Evolutionary conservation across 1,140 invertebrate genomes (phyloP).

Genomic region (Drosophila orena): DNA sequence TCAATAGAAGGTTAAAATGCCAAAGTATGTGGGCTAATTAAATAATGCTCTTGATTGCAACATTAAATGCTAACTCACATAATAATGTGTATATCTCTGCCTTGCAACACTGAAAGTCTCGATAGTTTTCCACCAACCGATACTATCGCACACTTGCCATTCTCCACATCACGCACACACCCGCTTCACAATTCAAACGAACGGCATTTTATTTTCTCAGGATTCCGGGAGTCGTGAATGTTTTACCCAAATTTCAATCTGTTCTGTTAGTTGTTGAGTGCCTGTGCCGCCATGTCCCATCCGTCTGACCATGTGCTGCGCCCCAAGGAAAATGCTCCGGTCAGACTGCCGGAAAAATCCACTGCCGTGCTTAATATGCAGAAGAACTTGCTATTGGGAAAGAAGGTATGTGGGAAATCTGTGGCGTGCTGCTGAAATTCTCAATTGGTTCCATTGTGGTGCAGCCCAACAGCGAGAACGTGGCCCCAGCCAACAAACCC

Average conservation of each 20-base stretch:
- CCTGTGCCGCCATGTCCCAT: constrained; percentile 58
- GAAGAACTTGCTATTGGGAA: constrained; percentile 57
- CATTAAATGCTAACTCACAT: neutral
- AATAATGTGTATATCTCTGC: too few species aligned
- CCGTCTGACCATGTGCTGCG: constrained; percentile 54
- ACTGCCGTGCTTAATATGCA: constrained; percentile 31
- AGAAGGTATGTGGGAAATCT: constrained; percentile 43
- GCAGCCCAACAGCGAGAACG: constrained; percentile 52
- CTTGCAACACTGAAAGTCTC: neutral
- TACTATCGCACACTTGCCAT: constrained; percentile 18
- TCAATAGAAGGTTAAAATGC: neutral
- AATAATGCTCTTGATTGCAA: neutral
- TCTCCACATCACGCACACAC: constrained; percentile 23
- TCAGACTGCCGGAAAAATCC: constrained; percentile 25
- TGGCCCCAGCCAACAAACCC: constrained; percentile 20
- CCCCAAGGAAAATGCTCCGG: constrained; percentile 55
- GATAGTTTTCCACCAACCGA: neutral
- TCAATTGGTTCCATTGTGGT: neutral
- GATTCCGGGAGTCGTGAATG: constrained; percentile 5
- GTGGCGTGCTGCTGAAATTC: neutral
- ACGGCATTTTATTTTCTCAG: constrained; percentile 76
- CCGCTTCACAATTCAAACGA: constrained; percentile 73
- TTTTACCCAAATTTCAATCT: constrained; percentile 12
- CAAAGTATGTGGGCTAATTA: neutral
- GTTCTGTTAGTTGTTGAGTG: constrained; percentile 5